Base-by-base conservation (phyloP, 2,113 vertebrate genomes). In the Copsychus sechellarum region DNA sequence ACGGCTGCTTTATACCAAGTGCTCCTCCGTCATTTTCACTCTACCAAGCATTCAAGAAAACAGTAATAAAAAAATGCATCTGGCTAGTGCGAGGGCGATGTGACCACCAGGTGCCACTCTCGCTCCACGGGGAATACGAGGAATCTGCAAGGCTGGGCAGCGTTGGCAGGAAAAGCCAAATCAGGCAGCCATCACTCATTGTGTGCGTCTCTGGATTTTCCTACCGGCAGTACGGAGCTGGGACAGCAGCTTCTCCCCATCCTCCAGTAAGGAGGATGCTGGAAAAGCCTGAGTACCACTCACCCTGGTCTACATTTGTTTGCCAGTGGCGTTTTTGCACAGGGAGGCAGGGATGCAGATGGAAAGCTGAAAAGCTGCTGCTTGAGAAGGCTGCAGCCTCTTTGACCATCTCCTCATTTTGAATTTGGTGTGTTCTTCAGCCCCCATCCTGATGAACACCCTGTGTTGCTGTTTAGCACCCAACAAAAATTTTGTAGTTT, bases 71-170 rank as follows among this genome's bases (percentile, higher is more conserved):
- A 56, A 45, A 42, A 29, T 33, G n/a, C 8, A 7, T 31, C 24
- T 19, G 56, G 76, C 62, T n/a, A 25, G 48, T 19, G 48, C 3
- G 51, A 67, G 53, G 50, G n/a, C 26, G 3, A 26, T 86, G 38
- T 92, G 73, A 24, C 96, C 96, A 94, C 81, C 88, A 95, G 93
- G 78, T 94, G 96, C 91, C 95, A 96, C 92, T 96, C 69, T 88
- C 11, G 61, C 84, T 92, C 96, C 90, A 88, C 22, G 38, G 92
- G 95, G 96, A 95, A 60, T 80, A 64, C 3, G 7, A 33, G 28
- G 29, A 6, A 5, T 1, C 26, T 33, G 19, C 1, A 20, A n/a
- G 19, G 65, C 67, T 18, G 38, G 42, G 14, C 33, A 19, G 3
- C 3, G 26, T 36, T 16, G 31, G 29, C 50, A 31, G 50, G 25